A percentile compares a stretch with the other conserved stretches of the same genome.
Conservation (phyloP, 2,113 vertebrate species). For the Corynorhinus townsendii region DNA sequence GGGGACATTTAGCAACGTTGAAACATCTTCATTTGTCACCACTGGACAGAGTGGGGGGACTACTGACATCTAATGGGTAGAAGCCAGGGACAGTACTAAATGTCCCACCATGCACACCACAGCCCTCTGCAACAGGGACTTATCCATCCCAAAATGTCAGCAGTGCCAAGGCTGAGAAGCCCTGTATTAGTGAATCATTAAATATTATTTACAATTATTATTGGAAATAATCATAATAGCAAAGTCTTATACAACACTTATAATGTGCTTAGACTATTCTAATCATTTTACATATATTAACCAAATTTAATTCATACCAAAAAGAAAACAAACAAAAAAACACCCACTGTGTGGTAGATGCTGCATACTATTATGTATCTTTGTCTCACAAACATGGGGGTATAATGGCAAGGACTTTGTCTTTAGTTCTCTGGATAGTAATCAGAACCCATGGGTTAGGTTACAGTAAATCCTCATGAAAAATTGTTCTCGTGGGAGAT, state of each 20-base stretch:
- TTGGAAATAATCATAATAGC: background rate
- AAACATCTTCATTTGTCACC: background rate
- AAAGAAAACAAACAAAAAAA: background rate
- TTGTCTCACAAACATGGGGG: background rate
- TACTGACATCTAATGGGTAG: background rate
- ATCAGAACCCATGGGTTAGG: background rate
- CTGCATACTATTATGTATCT: background rate
- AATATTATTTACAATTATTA: background rate
- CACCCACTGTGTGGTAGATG: background rate
- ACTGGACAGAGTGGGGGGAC: accelerated
- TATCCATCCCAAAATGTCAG: background rate
- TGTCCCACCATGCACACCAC: background rate
- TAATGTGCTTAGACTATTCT: background rate
- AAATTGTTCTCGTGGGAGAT: constrained; percentile 29
- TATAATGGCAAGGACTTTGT: background rate
- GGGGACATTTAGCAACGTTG: background rate
- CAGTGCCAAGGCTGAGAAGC: background rate
- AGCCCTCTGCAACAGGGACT: background rate
- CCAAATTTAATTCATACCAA: background rate
- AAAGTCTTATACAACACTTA: background rate
- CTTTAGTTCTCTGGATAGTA: background rate
- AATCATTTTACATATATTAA: background rate
- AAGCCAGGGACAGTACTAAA: background rate
- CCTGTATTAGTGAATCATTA: background rate
- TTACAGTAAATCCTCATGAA: constrained; percentile 1